Evolutionary conservation across 2,797 vertebrate species (phyloP), one percentile per base, ranked within the genome.

Genomic region (Takifugu ocellatus): DNA sequence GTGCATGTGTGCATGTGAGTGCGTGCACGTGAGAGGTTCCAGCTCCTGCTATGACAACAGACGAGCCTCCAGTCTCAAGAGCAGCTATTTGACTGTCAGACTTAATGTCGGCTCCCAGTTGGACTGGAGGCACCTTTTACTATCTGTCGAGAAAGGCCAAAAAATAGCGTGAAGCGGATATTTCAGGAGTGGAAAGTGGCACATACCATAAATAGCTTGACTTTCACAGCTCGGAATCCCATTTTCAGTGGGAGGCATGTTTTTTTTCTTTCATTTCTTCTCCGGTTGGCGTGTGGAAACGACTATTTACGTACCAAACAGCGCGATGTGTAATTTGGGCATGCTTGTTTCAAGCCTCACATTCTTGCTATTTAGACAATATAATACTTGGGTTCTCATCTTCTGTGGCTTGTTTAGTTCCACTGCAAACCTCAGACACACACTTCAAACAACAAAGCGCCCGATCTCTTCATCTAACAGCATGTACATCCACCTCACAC

Each of bases 121-220:
- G 25, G 67, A 74, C 74, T 66, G 46, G 63, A 79, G 81, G 69
- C 72, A 74, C 72, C 70, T 82, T 84, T 79, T 77, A 79, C 66
- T 55, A 75, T 85, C 81, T 74, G 81, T 83, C 71, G 77, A 80
- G 67, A 74, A 54, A 10, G 39, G 15, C n/a, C 11, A 10, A 14
- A 27, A 60, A 57, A 56, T 42, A 42, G 54, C 74, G 54, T 6
- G 16, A 9, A 67, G 66, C 16, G 15, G 75, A 84, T 81, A 82
- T 83, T 82, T 84, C 68, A 73, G 69, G 58, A 68, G 66, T 60
- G 77, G 71, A 81, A 82, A 85, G 74, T 53, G 63, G 72, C 55
- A 68, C 81, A 88, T 88, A 80, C 81, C 84, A 82, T 77, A 83
- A 87, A 89, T 87, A 88, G 81, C 81, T 86, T n/a, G 42, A 83